Base-by-base conservation (phyloP, 2,888 invertebrate genomes). In the Machimus atricapillus region DNA sequence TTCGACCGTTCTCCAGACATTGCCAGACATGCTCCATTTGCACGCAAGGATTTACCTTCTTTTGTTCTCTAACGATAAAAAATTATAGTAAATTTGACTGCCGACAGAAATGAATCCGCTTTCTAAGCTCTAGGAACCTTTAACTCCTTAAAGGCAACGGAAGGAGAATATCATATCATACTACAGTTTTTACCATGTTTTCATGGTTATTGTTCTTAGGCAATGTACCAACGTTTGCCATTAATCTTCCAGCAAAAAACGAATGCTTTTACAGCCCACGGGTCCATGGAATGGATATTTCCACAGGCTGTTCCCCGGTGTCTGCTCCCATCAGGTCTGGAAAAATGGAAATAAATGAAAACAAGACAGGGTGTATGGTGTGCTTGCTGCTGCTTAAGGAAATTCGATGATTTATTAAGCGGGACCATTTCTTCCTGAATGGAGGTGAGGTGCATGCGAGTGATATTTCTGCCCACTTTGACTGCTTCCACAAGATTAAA, bases 401-500 rank as follows among this genome's bases (percentile, higher is more conserved):
- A 78, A 78, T 43, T 23, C 52, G 56, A 81, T 81, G 56, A 81
- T 81, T 81, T 81, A 81, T 81, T 27, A 81, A 27, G 52, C 23
- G 34, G 46, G 27, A 81, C 12, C 27, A 81, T 81, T 56, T 31
- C 46, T 56, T 81, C 56, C 52, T 56, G n/a, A 52, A 81, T 56
- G n/a, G n/a, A 56, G 81, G 56, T 66, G 43, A 43, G 78, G 27
- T 43, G 43, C 43, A 37, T 78, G 40, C 40, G 19, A 37, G 40
- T 78, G 40, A 78, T 78, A 78, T 78, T 78, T 40, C 37, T 78
- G n/a, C 78, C 78, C 40, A 23, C 19, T 78, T 78, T 78, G 78
- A 78, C 37, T 52, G 81, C 81, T 81, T 56, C 81, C 56, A 81
- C 34, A 81, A 81, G 81, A 81, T 81, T 81, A 52, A 81, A 81